Base-by-base conservation (phyloP, 2,113 vertebrate genomes). In the Pygoscelis antarcticus region DNA sequence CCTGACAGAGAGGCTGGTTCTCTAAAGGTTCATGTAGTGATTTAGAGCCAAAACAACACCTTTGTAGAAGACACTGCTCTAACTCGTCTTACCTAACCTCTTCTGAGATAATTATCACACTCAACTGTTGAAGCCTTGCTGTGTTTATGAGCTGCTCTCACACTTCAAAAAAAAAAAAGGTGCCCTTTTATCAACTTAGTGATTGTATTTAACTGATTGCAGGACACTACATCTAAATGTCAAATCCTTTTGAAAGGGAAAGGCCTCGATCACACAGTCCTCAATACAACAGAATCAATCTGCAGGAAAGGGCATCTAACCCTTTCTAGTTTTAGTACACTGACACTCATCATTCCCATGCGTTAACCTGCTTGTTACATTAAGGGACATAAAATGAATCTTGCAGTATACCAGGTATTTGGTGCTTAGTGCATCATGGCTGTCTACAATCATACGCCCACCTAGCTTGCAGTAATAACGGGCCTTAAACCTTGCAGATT, bases 61-160 rank as follows among this genome's bases (percentile, higher is more conserved):
- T 90, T 68, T 80, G 27, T 14, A 54, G 70, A 89, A 25, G 64
- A 84, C 1, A 5, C 7, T 54, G 14, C 21, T 52, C 34, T 76
- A 93, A 57, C 65, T 79, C 54, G 78, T 75, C 60, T 92, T 65
- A 47, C 52, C 83, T 90, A 96, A 81, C 46, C 76, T 94, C 70
- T 88, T 61, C 83, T 32, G 47, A 89, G 60, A 36, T 68, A 92
- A 87, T 92, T 86, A 74, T 42, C 27, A 46, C 3, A 1, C 54
- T 72, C 4, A 6, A 9, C 29, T 81, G 20, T 13, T 62, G 49
- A 92, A 69, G 49, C 22, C 25, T 74, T 36, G 7, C n/a, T 54
- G 36, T 17, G 16, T 49, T 83, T 69, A 51, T 44, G 27, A 83
- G 55, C 54, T 89, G 60, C 30, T 92, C 22, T 83, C 46, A n/a